Evolutionary conservation across 2,797 vertebrate species (phyloP).

Genomic region (Coregonus suidteri): DNA sequence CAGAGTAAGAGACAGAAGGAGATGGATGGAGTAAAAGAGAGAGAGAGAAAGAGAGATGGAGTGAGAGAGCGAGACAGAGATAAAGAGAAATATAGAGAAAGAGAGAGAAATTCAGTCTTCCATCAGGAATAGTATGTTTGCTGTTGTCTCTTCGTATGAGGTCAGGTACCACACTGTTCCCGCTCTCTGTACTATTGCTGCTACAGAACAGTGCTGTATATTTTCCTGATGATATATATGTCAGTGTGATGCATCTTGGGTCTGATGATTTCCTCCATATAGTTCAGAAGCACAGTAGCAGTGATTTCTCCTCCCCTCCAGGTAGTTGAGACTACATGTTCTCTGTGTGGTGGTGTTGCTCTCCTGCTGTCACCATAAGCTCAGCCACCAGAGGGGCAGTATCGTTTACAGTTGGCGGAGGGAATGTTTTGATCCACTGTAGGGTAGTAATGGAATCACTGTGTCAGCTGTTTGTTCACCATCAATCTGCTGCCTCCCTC

Average conservation of each 20-base stretch:
- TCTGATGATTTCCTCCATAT: background rate
- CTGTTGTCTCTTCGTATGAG: background rate
- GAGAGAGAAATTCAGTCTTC: background rate
- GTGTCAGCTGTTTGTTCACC: constrained; percentile 44
- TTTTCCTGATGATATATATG: background rate
- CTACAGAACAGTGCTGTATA: background rate
- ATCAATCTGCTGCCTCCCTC: background rate
- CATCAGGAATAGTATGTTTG: background rate
- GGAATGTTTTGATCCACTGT: constrained; percentile 29
- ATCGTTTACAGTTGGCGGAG: constrained; percentile 34
- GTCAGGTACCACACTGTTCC: background rate
- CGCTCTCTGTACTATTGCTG: background rate
- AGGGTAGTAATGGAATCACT: constrained; percentile 37
- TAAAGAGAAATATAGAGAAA: background rate
- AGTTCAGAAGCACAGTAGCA: background rate
- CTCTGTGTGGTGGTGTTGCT: background rate
- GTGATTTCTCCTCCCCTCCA: background rate
- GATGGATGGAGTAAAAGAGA: background rate
- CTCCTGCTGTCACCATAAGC: constrained; percentile 3
- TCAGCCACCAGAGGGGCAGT: constrained; percentile 8
- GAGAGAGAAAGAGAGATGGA: background rate
- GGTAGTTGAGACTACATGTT: background rate
- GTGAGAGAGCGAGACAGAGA: background rate
- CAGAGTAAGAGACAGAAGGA: background rate
- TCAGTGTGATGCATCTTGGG: background rate